phyloP scores from a whole-genome alignment of 1,140 invertebrate genomes.

The Drosophila pectinifera region DNA sequence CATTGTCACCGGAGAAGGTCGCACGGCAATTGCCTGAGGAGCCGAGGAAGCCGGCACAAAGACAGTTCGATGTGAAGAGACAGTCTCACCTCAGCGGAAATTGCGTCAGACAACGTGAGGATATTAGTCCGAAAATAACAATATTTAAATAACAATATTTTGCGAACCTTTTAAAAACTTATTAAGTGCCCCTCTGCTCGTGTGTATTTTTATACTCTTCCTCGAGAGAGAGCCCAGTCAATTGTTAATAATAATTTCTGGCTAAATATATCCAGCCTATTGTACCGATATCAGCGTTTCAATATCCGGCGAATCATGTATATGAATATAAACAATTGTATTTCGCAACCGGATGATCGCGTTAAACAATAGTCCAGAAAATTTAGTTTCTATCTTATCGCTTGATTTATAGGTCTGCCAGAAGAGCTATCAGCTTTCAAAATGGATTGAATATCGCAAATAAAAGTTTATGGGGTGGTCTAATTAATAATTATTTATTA shows the following conservation, averaged over 20 bases:
- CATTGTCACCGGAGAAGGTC: conserved; percentile 77
- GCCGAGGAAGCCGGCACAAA: conserved; percentile 45
- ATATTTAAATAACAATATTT: conserved; percentile 76
- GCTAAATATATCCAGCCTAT: conserved; percentile 16
- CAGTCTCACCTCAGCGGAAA: conserved; percentile 46
- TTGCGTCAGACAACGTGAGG: conserved; percentile 69
- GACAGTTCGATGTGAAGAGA: conserved; percentile 25
- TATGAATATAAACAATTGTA: conserved; percentile 1
- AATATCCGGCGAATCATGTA: too few relatives aligned
- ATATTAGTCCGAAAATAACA: conserved; percentile 75
- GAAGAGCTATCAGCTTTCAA: conserved; percentile 21
- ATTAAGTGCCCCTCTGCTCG: conserved; percentile 54
- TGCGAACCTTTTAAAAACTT: conserved; percentile 75
- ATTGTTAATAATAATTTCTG: conserved; percentile 17
- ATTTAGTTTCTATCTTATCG: conserved; percentile 39
- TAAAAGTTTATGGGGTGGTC: conserved; percentile 6
- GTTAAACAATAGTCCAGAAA: neutral
- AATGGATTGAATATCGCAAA: conserved; percentile 17
- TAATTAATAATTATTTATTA: conserved; percentile 26
- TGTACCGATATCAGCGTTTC: neutral
- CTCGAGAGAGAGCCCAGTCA: neutral
- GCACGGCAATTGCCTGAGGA: conserved; percentile 63
- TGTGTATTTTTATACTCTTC: conserved; percentile 45
- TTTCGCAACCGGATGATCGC: conserved; percentile 38
- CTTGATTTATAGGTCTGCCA: conserved; percentile 35